phyloP scores from a whole-genome alignment of 2,113 vertebrate species.

The Oryzias javanicus region DNA sequence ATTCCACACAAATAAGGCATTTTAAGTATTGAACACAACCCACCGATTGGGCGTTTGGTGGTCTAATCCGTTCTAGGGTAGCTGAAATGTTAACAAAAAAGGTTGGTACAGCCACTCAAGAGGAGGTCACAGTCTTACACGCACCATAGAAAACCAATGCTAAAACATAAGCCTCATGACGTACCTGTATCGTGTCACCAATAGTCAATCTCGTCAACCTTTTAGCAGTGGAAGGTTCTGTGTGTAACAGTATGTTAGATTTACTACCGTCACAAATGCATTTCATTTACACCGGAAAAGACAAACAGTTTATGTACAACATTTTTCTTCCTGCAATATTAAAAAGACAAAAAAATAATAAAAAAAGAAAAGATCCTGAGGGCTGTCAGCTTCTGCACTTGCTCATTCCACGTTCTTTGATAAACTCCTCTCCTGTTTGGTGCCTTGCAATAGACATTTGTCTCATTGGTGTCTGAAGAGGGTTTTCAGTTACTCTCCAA shows the following conservation, averaged over 20 bases:
- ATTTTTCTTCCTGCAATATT: slow-evolving; percentile 46
- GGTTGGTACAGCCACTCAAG: slow-evolving; percentile 45
- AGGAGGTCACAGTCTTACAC: slow-evolving; percentile 51
- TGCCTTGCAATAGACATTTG: slow-evolving; percentile 25
- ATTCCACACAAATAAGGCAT: slow-evolving; percentile 76
- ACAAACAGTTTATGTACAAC: slow-evolving; percentile 67
- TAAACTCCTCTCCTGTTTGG: slow-evolving; percentile 31
- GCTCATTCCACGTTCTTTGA: slow-evolving; percentile 36
- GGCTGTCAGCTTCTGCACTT: slow-evolving; percentile 45
- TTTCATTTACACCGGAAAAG: slow-evolving; percentile 49
- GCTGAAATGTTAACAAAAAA: slow-evolving; percentile 30
- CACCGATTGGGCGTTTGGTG: slow-evolving; percentile 56
- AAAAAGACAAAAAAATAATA: slow-evolving; percentile 32
- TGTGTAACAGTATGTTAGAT: slow-evolving; percentile 25
- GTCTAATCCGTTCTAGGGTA: slow-evolving; percentile 42
- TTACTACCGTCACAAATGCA: slow-evolving; percentile 51
- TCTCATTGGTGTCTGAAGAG: slow-evolving; percentile 33
- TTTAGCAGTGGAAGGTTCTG: slow-evolving; percentile 37
- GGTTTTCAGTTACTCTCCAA: slow-evolving; percentile 33
- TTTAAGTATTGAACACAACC: slow-evolving; percentile 69
- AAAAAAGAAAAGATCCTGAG: slow-evolving; percentile 66
- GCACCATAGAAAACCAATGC: slow-evolving; percentile 52
- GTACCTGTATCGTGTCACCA: slow-evolving; percentile 8
- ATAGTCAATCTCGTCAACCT: slow-evolving; percentile 27
- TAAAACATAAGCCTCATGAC: slow-evolving; percentile 25